phyloP scores from a whole-genome alignment of 2,888 invertebrate genomes.

The Pediacus dermestoides region DNA sequence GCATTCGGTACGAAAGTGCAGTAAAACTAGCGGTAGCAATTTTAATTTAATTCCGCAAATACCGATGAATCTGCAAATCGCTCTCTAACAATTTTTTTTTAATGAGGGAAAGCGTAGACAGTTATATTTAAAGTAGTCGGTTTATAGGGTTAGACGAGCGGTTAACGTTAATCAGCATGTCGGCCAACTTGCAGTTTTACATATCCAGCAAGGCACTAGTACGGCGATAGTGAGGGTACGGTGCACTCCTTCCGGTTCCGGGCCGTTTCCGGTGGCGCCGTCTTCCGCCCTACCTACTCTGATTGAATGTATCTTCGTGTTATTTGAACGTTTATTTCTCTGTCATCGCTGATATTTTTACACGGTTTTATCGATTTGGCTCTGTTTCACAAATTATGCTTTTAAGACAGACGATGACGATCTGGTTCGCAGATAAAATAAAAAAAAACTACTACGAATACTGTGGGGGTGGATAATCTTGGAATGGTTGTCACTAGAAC shows the following conservation, averaged over 20 bases:
- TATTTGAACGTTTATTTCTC: slow-evolving; percentile 40
- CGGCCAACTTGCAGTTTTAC: slow-evolving; percentile 24
- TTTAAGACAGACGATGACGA: neutral
- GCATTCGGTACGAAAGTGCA: no score
- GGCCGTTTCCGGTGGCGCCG: slow-evolving; percentile 42
- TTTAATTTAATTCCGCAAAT: no score
- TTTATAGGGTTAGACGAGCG: no score
- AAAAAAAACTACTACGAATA: no score
- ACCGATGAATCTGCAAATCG: no score
- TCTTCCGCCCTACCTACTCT: slow-evolving; percentile 39
- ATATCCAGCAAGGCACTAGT: slow-evolving; percentile 17
- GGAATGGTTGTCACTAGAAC: no score
- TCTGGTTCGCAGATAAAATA: neutral
- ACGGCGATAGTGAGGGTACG: slow-evolving; percentile 23
- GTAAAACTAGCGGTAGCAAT: no score
- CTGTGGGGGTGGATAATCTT: no score
- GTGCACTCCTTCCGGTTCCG: slow-evolving; percentile 42
- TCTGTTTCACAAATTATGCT: slow-evolving; percentile 13
- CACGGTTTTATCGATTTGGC: slow-evolving; percentile 26
- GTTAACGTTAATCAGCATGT: slow-evolving; percentile 15
- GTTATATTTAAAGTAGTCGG: no score
- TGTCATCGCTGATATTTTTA: slow-evolving; percentile 34
- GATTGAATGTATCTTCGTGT: slow-evolving; percentile 44
- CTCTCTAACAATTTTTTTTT: no score
- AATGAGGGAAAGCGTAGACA: no score